Conservation (phyloP, 2,888 invertebrate genomes). For the Parascotia fuliginaria region DNA sequence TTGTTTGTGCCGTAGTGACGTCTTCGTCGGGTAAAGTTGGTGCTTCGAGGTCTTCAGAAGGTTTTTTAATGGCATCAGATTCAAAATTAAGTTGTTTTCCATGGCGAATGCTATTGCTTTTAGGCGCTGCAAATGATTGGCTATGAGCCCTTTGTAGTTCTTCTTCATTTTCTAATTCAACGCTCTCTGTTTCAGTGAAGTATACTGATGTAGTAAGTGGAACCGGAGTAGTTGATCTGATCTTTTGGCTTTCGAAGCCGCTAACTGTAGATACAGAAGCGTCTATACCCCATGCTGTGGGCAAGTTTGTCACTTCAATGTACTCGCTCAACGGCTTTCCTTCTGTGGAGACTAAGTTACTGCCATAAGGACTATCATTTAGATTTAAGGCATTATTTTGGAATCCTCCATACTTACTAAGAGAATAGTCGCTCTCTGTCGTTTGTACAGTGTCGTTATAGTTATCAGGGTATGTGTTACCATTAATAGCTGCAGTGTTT, state of each 20-base stretch:
- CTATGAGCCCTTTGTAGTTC: slow-evolving; percentile 89
- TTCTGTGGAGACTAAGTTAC: slow-evolving; percentile 69
- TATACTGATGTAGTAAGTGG: slow-evolving; percentile 68
- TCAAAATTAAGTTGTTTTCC: slow-evolving; percentile 71
- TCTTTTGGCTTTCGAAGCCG: slow-evolving; percentile 75
- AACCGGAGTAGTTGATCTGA: slow-evolving; percentile 58
- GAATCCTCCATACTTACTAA: slow-evolving; percentile 70
- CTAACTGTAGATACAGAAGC: slow-evolving; percentile 61
- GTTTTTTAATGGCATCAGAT: slow-evolving; percentile 60
- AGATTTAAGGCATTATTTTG: slow-evolving; percentile 72
- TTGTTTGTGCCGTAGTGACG: slow-evolving; percentile 61
- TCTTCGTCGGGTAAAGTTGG: slow-evolving; percentile 65
- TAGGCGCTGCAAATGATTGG: slow-evolving; percentile 88
- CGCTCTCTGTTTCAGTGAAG: slow-evolving; percentile 73
- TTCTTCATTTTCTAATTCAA: slow-evolving; percentile 85
- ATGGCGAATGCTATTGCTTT: slow-evolving; percentile 76
- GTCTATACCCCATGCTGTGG: slow-evolving; percentile 78
- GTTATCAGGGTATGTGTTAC: slow-evolving; percentile 57
- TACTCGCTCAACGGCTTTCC: slow-evolving; percentile 80
- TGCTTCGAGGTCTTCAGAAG: slow-evolving; percentile 76
- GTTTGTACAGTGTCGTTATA: slow-evolving; percentile 61
- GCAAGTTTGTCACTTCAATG: slow-evolving; percentile 74
- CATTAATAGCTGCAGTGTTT: slow-evolving; percentile 70
- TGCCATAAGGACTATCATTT: slow-evolving; percentile 77
- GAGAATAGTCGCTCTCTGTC: slow-evolving; percentile 57